phyloP scores from a whole-genome alignment of 2,888 invertebrate species.

The Nebria salina region DNA sequence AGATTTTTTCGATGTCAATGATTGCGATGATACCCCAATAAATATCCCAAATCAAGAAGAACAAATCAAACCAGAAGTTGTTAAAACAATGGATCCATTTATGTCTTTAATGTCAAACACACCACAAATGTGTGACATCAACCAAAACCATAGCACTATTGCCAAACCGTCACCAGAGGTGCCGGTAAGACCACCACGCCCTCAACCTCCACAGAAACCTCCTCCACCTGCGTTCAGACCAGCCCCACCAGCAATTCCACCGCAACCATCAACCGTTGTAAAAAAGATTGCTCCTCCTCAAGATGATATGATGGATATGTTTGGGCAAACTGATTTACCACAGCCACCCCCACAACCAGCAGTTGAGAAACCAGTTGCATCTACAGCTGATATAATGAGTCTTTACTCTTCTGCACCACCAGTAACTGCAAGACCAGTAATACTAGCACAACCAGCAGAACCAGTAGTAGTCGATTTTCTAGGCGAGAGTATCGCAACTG shows the following conservation, averaged over 20 bases:
- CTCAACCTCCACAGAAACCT: constrained; percentile 51
- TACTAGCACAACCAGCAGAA: neutral
- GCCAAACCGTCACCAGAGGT: constrained; percentile 54
- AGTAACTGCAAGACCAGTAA: constrained; percentile 48
- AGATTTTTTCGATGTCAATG: constrained; percentile 58
- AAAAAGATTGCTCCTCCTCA: constrained; percentile 28
- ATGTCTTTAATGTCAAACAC: constrained; percentile 51
- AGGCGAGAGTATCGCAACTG: constrained; percentile 50
- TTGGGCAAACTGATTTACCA: constrained; percentile 55
- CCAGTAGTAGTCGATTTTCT: constrained; percentile 38
- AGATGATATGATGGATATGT: constrained; percentile 58
- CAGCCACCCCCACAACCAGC: constrained; percentile 52
- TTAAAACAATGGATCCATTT: constrained; percentile 24
- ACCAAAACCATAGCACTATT: constrained; percentile 54
- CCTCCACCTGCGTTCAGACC: constrained; percentile 52
- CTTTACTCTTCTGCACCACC: constrained; percentile 56
- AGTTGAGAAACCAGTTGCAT: constrained; percentile 59
- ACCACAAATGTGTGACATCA: constrained; percentile 60
- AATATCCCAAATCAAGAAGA: constrained; percentile 21
- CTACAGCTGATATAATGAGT: constrained; percentile 61
- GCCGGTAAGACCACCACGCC: constrained; percentile 56
- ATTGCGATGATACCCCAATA: constrained; percentile 48
- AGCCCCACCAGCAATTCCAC: constrained; percentile 50
- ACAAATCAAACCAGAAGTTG: constrained; percentile 5
- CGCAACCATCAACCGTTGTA: constrained; percentile 34